These are phyloP conservation scores for Hassar affinis DNA, from an alignment of 2,113 vertebrate genomes.

Conservation along the genomic window DNA sequence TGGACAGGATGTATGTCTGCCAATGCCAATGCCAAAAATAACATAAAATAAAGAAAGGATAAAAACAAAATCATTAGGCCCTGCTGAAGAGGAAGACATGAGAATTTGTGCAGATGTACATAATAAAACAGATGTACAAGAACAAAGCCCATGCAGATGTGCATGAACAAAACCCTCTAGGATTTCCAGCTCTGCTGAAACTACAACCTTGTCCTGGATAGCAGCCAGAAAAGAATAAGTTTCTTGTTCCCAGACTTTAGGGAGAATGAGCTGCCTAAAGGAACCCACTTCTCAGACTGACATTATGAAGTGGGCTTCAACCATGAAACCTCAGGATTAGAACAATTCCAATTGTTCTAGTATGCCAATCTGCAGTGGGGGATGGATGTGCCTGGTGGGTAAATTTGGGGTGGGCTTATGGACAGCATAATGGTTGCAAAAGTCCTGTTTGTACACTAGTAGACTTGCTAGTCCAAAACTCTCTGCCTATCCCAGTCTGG, in stretches of 20 bases:
- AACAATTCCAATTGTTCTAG: background rate
- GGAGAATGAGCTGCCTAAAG: background rate
- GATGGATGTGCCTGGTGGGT: background rate
- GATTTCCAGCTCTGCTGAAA: background rate
- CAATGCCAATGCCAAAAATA: background rate
- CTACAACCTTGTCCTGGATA: background rate
- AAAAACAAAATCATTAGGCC: background rate
- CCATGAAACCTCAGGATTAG: background rate
- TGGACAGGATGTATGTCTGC: no score
- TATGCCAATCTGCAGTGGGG: background rate
- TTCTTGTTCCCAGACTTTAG: background rate
- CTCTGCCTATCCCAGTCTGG: background rate
- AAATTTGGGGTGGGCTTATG: background rate
- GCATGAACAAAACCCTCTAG: slow-evolving; percentile 7
- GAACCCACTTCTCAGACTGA: background rate
- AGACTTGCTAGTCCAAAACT: background rate
- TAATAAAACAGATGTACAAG: background rate
- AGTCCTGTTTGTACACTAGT: background rate
- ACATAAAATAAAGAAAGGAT: background rate
- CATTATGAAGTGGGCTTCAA: background rate
- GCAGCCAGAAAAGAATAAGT: background rate
- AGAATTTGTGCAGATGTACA: background rate
- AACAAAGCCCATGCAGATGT: background rate
- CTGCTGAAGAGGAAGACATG: background rate
- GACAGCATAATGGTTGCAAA: background rate